A percentile compares a stretch with the other conserved stretches of the same genome.
These are phyloP conservation scores for Camponotus floridanus DNA, from an alignment of 1,140 invertebrate genomes.

Conservation along the genomic window DNA sequence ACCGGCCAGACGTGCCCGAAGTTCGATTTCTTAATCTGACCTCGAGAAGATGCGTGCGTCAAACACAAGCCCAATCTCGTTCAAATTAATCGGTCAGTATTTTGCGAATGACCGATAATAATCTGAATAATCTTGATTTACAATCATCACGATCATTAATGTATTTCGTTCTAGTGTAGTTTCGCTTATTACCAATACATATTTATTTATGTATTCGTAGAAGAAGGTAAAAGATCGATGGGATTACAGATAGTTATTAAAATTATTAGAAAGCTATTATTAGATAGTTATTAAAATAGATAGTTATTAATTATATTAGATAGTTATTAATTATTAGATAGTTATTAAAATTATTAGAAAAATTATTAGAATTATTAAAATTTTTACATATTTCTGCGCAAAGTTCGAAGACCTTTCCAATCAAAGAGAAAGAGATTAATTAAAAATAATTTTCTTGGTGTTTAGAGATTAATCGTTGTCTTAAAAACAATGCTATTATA, in stretches of 20 bases:
- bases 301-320: too few species aligned
- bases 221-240: neutral
- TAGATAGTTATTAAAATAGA: too few species aligned
- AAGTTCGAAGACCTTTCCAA: neutral
- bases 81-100: neutral
- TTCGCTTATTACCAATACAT: neutral
- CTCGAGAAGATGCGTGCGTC: constrained; percentile 54
- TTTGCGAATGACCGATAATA: neutral
- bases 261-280: neutral
- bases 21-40: constrained; percentile 66
- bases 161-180: neutral
- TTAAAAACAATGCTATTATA: neutral
- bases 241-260: neutral
- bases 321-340: neutral
- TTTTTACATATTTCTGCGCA: neutral
- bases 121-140: neutral
- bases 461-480: neutral
- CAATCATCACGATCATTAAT: neutral
- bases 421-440: neutral
- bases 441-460: neutral
- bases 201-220: neutral
- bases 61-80: neutral
- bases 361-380: neutral
- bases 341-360: constrained; percentile 10
- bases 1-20: constrained; percentile 46